Evolutionary conservation across 2,113 vertebrate genomes (phyloP).

Genomic region (Phrynosoma blainvillii): DNA sequence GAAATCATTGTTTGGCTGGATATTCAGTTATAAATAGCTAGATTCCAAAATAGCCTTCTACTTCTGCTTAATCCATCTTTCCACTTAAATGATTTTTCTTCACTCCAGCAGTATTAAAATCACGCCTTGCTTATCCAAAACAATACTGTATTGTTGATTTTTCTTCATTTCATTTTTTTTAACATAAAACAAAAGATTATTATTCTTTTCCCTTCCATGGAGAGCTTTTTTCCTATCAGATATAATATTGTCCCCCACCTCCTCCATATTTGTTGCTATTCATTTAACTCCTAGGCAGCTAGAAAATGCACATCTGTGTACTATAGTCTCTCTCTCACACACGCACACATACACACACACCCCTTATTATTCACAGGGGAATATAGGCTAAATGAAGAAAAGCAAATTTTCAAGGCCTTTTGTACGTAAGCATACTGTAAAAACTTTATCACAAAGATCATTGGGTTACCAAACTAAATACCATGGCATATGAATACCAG

Average conservation of each 20-base stretch:
- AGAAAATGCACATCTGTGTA: constrained; percentile 27
- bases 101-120: constrained; percentile 63
- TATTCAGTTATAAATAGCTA: constrained; percentile 62
- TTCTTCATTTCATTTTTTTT: too few species aligned
- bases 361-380: background rate
- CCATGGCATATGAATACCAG: background rate
- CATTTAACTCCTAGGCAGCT: constrained; percentile 44
- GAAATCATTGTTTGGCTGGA: constrained; percentile 58
- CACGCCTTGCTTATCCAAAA: constrained; percentile 62
- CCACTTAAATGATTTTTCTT: constrained; percentile 67
- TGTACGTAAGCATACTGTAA: background rate
- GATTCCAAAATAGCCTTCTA: constrained; percentile 55
- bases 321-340: constrained; percentile 6
- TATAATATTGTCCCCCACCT: too few species aligned
- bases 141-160: constrained; percentile 50
- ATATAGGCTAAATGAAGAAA: constrained; percentile 13
- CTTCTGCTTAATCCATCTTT: constrained; percentile 63
- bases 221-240: constrained; percentile 2
- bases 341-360: constrained; percentile 26
- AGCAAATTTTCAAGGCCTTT: constrained; percentile 55
- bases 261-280: constrained; percentile 2
- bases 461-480: background rate
- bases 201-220: constrained; percentile 36
- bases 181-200: constrained; percentile 8
- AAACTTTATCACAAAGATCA: constrained; percentile 10